Evolutionary conservation across 2,113 vertebrate genomes (phyloP).

Genomic region (Brevimyrus niger): DNA sequence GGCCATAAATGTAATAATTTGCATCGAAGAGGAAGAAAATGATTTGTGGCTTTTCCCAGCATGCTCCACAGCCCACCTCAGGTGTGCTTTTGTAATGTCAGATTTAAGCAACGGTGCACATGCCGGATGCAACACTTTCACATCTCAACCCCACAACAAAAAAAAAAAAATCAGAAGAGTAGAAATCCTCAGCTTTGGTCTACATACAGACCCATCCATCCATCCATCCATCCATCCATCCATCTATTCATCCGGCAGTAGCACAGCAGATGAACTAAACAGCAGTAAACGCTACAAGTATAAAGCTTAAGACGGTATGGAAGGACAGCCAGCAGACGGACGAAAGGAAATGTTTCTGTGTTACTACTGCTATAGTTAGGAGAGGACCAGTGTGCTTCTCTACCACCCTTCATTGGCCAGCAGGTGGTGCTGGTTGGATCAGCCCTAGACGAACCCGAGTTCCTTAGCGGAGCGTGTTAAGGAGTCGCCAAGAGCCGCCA

Average conservation of each 20-base stretch:
- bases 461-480: not conserved
- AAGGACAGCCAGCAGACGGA: not conserved
- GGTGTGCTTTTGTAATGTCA: slow-evolving; percentile 16
- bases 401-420: not conserved
- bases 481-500: not conserved
- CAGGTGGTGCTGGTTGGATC: not conserved
- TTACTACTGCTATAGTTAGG: not conserved
- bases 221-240: not conserved
- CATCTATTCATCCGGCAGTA: not conserved
- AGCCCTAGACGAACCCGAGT: not conserved
- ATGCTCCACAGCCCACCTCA: not conserved
- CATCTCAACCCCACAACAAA: slow-evolving; percentile 25
- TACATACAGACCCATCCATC: not conserved
- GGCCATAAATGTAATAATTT: not conserved
- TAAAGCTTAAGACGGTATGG: not conserved
- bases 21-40: slow-evolving; percentile 24
- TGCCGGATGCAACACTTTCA: slow-evolving; percentile 26
- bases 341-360: not conserved
- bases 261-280: not conserved
- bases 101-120: slow-evolving; percentile 21
- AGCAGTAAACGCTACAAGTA: not conserved
- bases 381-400: not conserved
- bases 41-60: slow-evolving; percentile 39
- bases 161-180: not conserved
- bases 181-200: not conserved